Evolutionary conservation across 2,113 vertebrate species (phyloP).

Genomic region (Erythrocercus mccallii): DNA sequence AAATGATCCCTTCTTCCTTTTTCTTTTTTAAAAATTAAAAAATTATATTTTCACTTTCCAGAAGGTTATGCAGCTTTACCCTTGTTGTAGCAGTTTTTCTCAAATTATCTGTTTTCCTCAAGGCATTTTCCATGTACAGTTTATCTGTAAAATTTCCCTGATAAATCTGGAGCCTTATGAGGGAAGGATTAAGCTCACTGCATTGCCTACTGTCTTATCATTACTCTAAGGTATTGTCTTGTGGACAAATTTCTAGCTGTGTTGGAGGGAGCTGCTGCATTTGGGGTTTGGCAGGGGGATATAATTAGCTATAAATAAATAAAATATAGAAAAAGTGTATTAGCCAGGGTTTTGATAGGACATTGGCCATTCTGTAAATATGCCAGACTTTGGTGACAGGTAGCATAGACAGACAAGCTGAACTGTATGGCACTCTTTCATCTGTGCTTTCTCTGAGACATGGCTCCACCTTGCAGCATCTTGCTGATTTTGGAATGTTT

Average conservation of each 20-base stretch:
- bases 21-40: not conserved
- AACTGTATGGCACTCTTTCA: not conserved
- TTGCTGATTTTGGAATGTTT: conserved; percentile 42
- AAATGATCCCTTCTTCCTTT: not conserved
- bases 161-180: conserved; percentile 31
- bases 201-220: not conserved
- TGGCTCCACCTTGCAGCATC: not conserved
- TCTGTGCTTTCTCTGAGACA: conserved; percentile 1
- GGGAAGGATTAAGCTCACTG: conserved; percentile 28
- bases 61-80: conserved; percentile 25
- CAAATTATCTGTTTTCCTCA: conserved; percentile 36
- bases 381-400: not conserved
- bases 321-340: not conserved
- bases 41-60: not conserved
- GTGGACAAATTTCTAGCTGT: not conserved
- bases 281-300: not conserved
- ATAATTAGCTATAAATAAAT: conserved; percentile 1
- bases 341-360: not conserved
- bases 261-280: not conserved
- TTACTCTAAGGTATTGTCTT: conserved; percentile 9
- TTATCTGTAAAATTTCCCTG: conserved; percentile 44
- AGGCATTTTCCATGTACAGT: not conserved
- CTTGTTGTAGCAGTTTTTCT: conserved; percentile 1
- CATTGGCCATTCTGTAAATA: not conserved
- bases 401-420: not conserved